Conservation (phyloP, 64 coral and sea anemone genomes). For the Stichodactyla mertensii region DNA sequence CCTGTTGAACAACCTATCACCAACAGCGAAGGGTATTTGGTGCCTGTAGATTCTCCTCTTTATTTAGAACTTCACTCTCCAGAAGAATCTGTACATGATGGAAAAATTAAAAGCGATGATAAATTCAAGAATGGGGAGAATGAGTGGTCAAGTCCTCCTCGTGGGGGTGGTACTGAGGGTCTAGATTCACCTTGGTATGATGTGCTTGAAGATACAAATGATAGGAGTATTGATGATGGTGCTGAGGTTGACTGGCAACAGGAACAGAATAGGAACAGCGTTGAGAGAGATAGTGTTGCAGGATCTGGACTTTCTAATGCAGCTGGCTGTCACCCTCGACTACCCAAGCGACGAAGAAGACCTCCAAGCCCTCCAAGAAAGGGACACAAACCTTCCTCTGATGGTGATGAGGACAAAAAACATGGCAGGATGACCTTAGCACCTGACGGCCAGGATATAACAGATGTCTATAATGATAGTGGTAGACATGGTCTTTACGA, state of each 20-base stretch:
- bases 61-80: background rate
- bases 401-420: background rate
- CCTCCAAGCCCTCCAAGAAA: background rate
- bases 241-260: background rate
- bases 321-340: background rate
- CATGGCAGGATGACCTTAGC: background rate
- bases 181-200: background rate
- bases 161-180: background rate
- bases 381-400: background rate
- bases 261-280: background rate
- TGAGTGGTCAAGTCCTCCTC: background rate
- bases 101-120: background rate
- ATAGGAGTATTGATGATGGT: background rate
- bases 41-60: background rate
- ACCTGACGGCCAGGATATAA: background rate
- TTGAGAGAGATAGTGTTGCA: background rate
- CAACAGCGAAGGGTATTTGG: background rate
- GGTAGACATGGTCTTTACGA: background rate
- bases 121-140: background rate
- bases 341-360: background rate
- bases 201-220: background rate
- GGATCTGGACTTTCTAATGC: background rate
- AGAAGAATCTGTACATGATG: background rate
- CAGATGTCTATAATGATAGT: background rate
- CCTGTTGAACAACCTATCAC: background rate